Percentiles rank a stretch among this genome's conserved stretches.
These are phyloP conservation scores for Tipula helvola DNA, from an alignment of 2,888 invertebrate genomes.

Conservation along the genomic window DNA sequence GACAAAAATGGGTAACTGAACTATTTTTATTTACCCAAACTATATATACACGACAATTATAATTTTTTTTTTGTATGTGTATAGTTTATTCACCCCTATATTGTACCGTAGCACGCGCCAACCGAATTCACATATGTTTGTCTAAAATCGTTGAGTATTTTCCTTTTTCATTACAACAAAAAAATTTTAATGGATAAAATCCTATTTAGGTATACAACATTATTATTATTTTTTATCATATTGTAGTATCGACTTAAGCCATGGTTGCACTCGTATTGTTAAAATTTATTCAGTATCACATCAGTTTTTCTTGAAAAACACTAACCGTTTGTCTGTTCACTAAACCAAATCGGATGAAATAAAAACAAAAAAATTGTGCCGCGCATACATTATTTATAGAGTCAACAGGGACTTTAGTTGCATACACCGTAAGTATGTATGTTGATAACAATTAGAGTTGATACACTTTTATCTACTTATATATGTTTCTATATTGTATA, in stretches of 20 bases:
- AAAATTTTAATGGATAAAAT: background rate
- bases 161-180: background rate
- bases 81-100: constrained; percentile 4
- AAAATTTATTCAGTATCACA: background rate
- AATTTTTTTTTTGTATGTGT: background rate
- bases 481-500: background rate
- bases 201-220: background rate
- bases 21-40: background rate
- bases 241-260: background rate
- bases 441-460: background rate
- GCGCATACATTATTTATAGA: background rate
- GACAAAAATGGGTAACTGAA: background rate
- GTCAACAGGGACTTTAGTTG: background rate
- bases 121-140: background rate
- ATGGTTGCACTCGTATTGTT: background rate
- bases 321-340: background rate
- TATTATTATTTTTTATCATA: background rate
- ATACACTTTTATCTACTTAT: too few species aligned
- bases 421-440: background rate
- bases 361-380: background rate
- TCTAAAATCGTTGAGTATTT: background rate
- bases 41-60: background rate
- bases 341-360: background rate
- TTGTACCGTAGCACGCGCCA: constrained; percentile 4
- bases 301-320: background rate